Evolutionary conservation across 2,888 invertebrate species (phyloP), one percentile per base, ranked within the genome.

Genomic region (Calameuta idolon): DNA sequence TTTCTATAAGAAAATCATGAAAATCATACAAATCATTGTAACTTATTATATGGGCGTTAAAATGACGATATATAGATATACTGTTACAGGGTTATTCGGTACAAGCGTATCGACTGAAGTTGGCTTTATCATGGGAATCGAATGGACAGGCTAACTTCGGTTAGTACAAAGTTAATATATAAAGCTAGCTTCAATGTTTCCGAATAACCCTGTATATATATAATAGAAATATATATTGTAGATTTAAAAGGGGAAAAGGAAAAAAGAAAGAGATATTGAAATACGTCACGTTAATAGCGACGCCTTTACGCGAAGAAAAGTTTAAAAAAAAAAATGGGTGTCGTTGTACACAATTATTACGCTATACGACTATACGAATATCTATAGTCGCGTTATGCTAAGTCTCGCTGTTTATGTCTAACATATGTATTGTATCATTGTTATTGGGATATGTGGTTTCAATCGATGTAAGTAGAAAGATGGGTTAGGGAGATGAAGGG

Each of bases 381-480:
- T 71, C 33, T 34, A 23, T 34, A 74, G 37, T 74, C 30, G 23
- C 11, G 15, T 34, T 74, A 35, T 75, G 75, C 79, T 75, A 75
- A 74, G 77, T 83, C 81, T 83, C 76, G 84, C 81, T 81, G 81
- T 86, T 82, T 77, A 79, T 83, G 81, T 86, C 81, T 82, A 84
- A 81, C 68, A 79, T 76, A 82, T 75, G 80, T 84, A 84, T 79
- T 77, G 79, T 81, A 81, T 76, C 79, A 80, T 83, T 77, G 81
- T 81, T 83, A 81, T 83, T 81, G 80, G 76, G 83, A 78, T 77
- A 80, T 83, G 75, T 79, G 80, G 81, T 74, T 78, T 81, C 33
- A 73, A 83, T 77, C 33, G 74, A 11, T 71, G 77, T 71, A 55
- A 23, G 15, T 55, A 23, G 23, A 55, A 23, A 23, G 23, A 55